Evolutionary conservation across 2,888 invertebrate genomes (phyloP), one percentile per base, ranked within the genome.

Genomic region (Pseudococcus viburni): DNA sequence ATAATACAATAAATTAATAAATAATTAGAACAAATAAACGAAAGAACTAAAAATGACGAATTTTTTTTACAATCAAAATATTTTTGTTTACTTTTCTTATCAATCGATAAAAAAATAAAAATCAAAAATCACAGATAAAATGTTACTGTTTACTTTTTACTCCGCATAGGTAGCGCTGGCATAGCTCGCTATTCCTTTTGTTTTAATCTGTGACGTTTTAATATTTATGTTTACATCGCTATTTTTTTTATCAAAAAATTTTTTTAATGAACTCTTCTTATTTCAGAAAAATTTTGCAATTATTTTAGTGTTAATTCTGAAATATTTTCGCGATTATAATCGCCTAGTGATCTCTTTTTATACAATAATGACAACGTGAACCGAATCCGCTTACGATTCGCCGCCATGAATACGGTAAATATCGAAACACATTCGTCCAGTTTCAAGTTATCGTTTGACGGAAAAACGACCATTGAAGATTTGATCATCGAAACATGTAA

Each of bases 401-500:
- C 22, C 73, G 17, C 73, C 73, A 83, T 83, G 80, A 83, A 46
- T 12, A 46, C 46, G 19, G 46, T 83, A 19, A 83, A 83, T 17
- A 9, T 83, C 11, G 39, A 19, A 42, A 83, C 80, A n/a, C 46
- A 17, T 83, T 83, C 88, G 39, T 26, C 68, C 48, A 46, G 83
- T 68, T 19, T 19, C 6, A 22, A 88, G 33, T 84, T 90, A 73
- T 89, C 89, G 17, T 89, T 90, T 55, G 89, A 90, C 48, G 86
- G 89, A 33, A 90, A 90, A 73, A 92, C 93, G 91, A 91, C 94
- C 59, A 94, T 94, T 46, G 96, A 96, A 91, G 95, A 96, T 90
- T 93, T 96, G 59, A 95, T 96, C 91, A 93, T 94, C 90, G 91
- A 93, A 91, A 92, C 96, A 89, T 96, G 96, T 91, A 95, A 95